Percentiles rank a stretch among this genome's conserved stretches.
Evolutionary conservation across 2,888 invertebrate genomes (phyloP).

Genomic region (Spodoptera littoralis): DNA sequence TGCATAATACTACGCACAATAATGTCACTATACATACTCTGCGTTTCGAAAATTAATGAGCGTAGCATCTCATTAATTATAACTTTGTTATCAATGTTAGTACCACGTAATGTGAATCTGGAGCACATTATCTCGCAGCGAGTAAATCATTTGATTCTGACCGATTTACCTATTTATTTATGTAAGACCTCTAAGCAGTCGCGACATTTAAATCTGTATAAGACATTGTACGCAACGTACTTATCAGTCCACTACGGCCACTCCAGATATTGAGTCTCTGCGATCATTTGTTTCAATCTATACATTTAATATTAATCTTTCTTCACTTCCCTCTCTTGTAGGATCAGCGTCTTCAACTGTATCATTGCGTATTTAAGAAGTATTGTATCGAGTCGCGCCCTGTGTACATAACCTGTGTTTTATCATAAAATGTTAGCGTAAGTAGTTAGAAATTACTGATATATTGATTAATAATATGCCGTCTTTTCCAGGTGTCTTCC

Average conservation of each 20-base stretch:
- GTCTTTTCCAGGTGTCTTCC: conserved; percentile 79
- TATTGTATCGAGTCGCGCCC: conserved; percentile 6
- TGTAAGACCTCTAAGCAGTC: conserved; percentile 36
- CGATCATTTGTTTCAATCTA: not conserved
- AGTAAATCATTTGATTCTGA: conserved; percentile 60
- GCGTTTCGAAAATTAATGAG: conserved; percentile 39
- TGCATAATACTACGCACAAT: conserved; percentile 19
- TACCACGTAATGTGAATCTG: conserved; percentile 57
- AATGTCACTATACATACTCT: conserved; percentile 29
- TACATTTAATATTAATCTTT: not conserved
- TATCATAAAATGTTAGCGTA: conserved; percentile 20
- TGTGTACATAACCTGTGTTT: conserved; percentile 25
- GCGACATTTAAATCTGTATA: conserved; percentile 21
- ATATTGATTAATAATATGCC: conserved; percentile 58
- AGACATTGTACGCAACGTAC: conserved; percentile 20
- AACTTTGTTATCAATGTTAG: conserved; percentile 42
- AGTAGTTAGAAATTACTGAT: conserved; percentile 38
- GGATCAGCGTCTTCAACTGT: conserved; percentile 4
- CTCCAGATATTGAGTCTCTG: conserved; percentile 13
- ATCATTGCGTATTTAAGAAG: not conserved
- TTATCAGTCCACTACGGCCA: conserved; percentile 13
- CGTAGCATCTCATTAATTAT: conserved; percentile 43
- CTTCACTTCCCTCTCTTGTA: not conserved
- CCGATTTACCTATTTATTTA: conserved; percentile 52
- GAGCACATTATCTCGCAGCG: conserved; percentile 64